phyloP scores from a whole-genome alignment of 2,888 invertebrate species.

The Petrolisthes manimaculis region DNA sequence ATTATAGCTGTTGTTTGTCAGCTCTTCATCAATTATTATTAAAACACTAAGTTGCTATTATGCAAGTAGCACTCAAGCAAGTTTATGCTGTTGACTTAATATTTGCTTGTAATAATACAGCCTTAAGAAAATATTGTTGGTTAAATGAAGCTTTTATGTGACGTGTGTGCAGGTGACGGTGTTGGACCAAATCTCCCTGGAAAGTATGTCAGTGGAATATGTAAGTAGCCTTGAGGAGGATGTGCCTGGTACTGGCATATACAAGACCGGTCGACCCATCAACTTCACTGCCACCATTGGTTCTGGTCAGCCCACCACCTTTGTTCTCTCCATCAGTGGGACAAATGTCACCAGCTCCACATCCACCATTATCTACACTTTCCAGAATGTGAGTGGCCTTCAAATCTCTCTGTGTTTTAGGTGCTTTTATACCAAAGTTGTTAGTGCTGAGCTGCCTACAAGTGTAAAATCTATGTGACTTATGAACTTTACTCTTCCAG shows the following conservation, averaged over 20 bases:
- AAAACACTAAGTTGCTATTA: no score
- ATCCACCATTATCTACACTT: constrained; percentile 7
- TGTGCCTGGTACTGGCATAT: constrained; percentile 3
- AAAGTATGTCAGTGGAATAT: constrained; percentile 26
- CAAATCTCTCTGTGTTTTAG: not conserved
- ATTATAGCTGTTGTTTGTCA: no score
- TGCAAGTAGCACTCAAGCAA: no score
- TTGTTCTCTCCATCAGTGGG: not conserved
- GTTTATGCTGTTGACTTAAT: not conserved
- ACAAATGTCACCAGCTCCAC: not conserved
- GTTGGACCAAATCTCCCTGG: constrained; percentile 10
- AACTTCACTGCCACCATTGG: constrained; percentile 25
- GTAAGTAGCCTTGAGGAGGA: not conserved
- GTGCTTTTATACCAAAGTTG: not conserved
- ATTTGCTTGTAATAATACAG: not conserved
- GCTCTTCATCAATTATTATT: no score
- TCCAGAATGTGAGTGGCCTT: not conserved
- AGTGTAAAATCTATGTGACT: no score
- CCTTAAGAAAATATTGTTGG: not conserved
- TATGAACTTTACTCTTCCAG: no score
- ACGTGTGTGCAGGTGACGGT: not conserved
- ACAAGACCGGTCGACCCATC: constrained; percentile 25
- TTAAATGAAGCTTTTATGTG: not conserved
- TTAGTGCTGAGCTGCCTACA: no score
- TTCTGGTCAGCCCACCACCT: not conserved